Base-by-base conservation (phyloP, 2,797 vertebrate genomes). In the Halcyon chelicuti region DNA sequence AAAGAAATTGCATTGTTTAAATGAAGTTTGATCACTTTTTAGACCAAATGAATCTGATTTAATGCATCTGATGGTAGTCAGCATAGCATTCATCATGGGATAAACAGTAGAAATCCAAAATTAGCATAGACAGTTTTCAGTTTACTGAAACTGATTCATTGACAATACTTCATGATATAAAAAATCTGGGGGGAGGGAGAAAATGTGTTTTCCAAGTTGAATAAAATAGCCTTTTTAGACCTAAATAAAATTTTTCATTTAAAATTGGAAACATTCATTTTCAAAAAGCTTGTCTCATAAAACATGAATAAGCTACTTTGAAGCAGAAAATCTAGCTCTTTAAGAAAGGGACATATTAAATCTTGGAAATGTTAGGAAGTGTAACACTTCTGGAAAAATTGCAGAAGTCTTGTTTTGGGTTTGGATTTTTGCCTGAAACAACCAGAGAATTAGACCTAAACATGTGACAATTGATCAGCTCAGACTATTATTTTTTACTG, bases 11-110 rank as follows among this genome's bases (percentile, higher is more conserved):
- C 37, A 57, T 65, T 90, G 47, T 81, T 93, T 82, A 76, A 90
- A 86, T 42, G 51, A 93, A 75, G 8, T 92, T 87, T 89, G 67
- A 86, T 85, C 31, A 79, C 71, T 76, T 93, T 70, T 73, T 73
- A 40, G 44, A 29, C 17, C 78, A 78, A 88, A 74, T 72, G 22
- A 79, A 4, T 31, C 31, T 63, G 61, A 92, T 93, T 70, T 82
- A 70, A 79, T 55, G 31, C 26, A 67, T 61, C 20, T 85, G 26
- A 55, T 60, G 19, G 14, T 40, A 58, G 60, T 54, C 55, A 86
- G 35, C 6, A 17, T 28, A 40, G 23, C 26, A 40, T 65, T 61
- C 10, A 33, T 79, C 25, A 23, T 7, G 6, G 13, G 23, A 75
- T 57, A 80, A 67, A 60, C 7, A 74, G 12, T 13, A 47, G n/a